Conservation (phyloP, 2,113 vertebrate species). For the Mohoua ochrocephala region DNA sequence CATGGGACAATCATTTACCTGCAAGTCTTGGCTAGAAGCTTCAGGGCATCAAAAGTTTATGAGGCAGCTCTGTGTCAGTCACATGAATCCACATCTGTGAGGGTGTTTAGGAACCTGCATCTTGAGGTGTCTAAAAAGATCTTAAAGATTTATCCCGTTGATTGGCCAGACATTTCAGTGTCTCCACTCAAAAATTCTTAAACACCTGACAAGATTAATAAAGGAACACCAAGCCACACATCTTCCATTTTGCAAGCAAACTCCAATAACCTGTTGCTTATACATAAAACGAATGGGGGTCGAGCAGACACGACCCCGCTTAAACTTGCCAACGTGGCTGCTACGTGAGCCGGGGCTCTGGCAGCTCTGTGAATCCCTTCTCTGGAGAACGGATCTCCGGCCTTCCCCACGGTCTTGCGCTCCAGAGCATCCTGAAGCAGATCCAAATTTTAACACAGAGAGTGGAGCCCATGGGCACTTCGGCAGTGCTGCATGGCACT, state of each 20-base stretch:
- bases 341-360: rapidly evolving
- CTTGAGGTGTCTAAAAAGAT: not conserved
- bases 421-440: not conserved
- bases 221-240: not conserved
- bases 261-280: not conserved
- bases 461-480: constrained; percentile 37
- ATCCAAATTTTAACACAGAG: constrained; percentile 22
- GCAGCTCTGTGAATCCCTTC: not conserved
- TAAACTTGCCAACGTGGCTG: not conserved
- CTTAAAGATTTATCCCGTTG: not conserved
- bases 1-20: constrained; percentile 36
- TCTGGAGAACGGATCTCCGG: not conserved
- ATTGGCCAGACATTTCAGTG: not conserved
- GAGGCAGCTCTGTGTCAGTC: constrained; percentile 5
- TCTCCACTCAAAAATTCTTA: not conserved
- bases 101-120: not conserved
- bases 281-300: not conserved
- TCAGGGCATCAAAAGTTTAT: constrained; percentile 38
- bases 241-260: not conserved
- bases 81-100: not conserved
- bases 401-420: not conserved
- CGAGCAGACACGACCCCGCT: not conserved
- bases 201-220: not conserved
- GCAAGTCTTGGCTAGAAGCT: constrained; percentile 44
- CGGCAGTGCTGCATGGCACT: constrained; percentile 14